Evolutionary conservation across 2,888 invertebrate genomes (phyloP), one percentile per base, ranked within the genome.

Genomic region (Cataglyphis altisquamis): DNA sequence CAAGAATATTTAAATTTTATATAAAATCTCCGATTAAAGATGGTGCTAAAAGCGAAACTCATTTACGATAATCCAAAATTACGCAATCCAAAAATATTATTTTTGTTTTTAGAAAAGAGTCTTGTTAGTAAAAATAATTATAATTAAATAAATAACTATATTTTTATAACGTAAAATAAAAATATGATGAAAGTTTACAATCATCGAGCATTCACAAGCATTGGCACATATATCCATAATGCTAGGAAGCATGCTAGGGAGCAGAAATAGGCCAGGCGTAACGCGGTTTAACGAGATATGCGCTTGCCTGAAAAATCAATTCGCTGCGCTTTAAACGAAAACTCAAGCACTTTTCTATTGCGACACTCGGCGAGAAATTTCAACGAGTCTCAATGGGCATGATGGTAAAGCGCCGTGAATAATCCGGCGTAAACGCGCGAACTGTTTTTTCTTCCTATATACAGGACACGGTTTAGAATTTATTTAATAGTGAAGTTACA

Each of bases 391-490:
- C n/a, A 39, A 77, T 12, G 29, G 32, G 3, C n/a, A 36, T 9
- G 64, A 8, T 25, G 4, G 21, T 66, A 60, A 75, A 45, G 60
- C 60, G 21, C 68, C 60, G 68, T 57, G 39, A 70, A 85, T 86
- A 85, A 86, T 82, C 55, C 48, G 45, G n/a, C 36, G 4, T 15
- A 18, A 39, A 29, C 9, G 39, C 39, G 29, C 36, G 45, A 41
- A 60, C 70, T 63, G 52, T 81, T 85, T 67, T 78, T 68, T 39
- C 15, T 36, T 18, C 39, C 36, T 39, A n/a, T 66, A 74, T 70
- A 82, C 64, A 74, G 8, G 29, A 52, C 45, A 29, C 10, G 18
- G 25, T 74, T 73, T 41, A 52, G 68, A 64, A 82, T 87, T 86
- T 82, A 86, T 62, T 78, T 41, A 64, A 67, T 62, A 68, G 52